A percentile compares a stretch with the other conserved stretches of the same genome.
These are phyloP conservation scores for Nectonema munidae DNA, from an alignment of 2,888 invertebrate species.

Conservation along the genomic window DNA sequence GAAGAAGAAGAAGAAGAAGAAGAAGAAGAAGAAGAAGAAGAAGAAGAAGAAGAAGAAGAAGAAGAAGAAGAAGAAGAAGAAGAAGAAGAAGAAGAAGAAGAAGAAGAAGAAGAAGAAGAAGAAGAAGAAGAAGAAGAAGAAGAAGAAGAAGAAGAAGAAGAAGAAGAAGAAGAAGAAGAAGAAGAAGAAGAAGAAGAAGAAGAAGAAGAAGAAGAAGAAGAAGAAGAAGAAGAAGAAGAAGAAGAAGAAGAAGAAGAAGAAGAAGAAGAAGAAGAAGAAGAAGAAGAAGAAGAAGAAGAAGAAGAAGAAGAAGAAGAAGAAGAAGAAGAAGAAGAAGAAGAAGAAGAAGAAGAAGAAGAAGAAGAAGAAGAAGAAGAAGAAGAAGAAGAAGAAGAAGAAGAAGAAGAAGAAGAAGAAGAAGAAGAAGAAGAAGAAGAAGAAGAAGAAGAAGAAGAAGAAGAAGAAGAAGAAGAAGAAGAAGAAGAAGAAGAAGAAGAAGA, in stretches of 20 bases:
- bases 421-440: conserved; percentile 5
- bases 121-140: conserved; percentile 5
- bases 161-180: conserved; percentile 5
- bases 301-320: conserved; percentile 5
- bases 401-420: conserved; percentile 5
- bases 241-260: conserved; percentile 5
- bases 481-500: conserved; percentile 5
- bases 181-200: conserved; percentile 5
- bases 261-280: conserved; percentile 5
- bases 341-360: conserved; percentile 5
- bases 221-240: conserved; percentile 5
- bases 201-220: conserved; percentile 5
- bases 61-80: conserved; percentile 5
- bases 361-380: conserved; percentile 5
- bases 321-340: conserved; percentile 5
- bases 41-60: conserved; percentile 5
- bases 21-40: conserved; percentile 5
- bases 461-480: conserved; percentile 5
- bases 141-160: conserved; percentile 5
- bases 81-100: conserved; percentile 5
- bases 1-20: conserved; percentile 5
- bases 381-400: conserved; percentile 5
- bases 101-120: conserved; percentile 5
- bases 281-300: conserved; percentile 5
- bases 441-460: conserved; percentile 5